These are phyloP conservation scores for Serripes groenlandicus DNA, from an alignment of 2,888 invertebrate genomes.

Conservation along the genomic window DNA sequence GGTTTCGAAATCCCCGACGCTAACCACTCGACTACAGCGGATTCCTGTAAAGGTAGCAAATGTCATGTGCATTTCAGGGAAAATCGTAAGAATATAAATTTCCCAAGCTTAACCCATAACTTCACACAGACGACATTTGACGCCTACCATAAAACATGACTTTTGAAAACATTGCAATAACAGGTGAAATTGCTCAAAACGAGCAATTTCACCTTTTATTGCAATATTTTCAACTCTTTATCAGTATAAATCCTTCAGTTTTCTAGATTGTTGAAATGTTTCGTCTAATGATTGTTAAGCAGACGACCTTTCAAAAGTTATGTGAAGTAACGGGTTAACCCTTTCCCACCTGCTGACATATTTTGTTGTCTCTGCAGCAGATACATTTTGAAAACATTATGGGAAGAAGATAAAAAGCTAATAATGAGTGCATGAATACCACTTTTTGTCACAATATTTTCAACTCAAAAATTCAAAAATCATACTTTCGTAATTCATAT, in stretches of 20 bases:
- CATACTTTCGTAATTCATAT: too few relatives aligned
- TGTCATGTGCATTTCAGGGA: too few relatives aligned
- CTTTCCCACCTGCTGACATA: background rate
- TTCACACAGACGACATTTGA: too few relatives aligned
- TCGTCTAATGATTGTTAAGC: background rate
- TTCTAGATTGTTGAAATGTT: background rate
- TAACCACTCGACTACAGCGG: too few relatives aligned
- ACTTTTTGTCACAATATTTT: too few relatives aligned
- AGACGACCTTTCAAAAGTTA: background rate
- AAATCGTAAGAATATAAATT: too few relatives aligned
- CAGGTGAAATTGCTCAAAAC: conserved; percentile 4
- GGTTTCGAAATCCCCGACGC: too few relatives aligned
- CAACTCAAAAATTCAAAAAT: too few relatives aligned
- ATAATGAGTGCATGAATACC: too few relatives aligned
- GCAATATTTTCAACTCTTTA: background rate
- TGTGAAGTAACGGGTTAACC: background rate
- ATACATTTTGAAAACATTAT: background rate
- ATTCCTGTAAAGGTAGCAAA: too few relatives aligned
- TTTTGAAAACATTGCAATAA: background rate
- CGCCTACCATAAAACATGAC: too few relatives aligned
- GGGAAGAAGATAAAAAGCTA: too few relatives aligned
- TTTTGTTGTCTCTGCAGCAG: background rate
- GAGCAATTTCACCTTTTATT: conserved; percentile 5
- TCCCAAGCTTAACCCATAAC: background rate
- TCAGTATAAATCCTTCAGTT: background rate